Conservation (phyloP, 2,797 vertebrate genomes). For the Oreortyx pictus region DNA sequence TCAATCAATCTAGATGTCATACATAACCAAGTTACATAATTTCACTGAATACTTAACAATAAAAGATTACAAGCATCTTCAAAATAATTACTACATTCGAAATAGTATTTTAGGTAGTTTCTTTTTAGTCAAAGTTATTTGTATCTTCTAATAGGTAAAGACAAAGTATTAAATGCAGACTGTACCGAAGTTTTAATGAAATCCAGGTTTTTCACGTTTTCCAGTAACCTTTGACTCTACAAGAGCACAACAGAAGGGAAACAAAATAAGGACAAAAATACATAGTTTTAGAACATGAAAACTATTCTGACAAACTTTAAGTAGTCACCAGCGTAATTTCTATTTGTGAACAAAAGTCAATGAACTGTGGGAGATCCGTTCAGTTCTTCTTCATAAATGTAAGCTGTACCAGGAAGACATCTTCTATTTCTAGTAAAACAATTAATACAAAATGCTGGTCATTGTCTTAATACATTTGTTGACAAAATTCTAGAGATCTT, state of each 20-base stretch:
- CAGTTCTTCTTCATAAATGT: not conserved
- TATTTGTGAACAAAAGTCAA: not conserved
- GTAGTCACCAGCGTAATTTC: not conserved
- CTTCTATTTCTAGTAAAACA: not conserved
- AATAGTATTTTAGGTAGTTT: not conserved
- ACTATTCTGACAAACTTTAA: not conserved
- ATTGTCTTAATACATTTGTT: not conserved
- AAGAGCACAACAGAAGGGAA: slow-evolving; percentile 7
- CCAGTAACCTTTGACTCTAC: slow-evolving; percentile 92
- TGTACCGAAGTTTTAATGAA: slow-evolving; percentile 92
- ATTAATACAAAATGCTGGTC: not conserved
- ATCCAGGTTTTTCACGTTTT: slow-evolving; percentile 87
- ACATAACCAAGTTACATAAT: not conserved
- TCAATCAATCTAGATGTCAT: not conserved
- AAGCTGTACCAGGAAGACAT: not conserved
- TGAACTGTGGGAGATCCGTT: not conserved
- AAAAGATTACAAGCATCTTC: not conserved
- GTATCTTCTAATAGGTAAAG: not conserved
- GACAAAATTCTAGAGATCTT: not conserved
- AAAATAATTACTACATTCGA: not conserved
- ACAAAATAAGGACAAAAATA: not conserved
- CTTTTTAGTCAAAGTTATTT: not conserved
- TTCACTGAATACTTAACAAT: not conserved
- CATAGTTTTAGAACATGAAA: not conserved
- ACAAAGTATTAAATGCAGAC: slow-evolving; percentile 1